Percentiles rank a stretch among this genome's conserved stretches.
Evolutionary conservation across 2,888 invertebrate genomes (phyloP).

Genomic region (Pinctada fucata): DNA sequence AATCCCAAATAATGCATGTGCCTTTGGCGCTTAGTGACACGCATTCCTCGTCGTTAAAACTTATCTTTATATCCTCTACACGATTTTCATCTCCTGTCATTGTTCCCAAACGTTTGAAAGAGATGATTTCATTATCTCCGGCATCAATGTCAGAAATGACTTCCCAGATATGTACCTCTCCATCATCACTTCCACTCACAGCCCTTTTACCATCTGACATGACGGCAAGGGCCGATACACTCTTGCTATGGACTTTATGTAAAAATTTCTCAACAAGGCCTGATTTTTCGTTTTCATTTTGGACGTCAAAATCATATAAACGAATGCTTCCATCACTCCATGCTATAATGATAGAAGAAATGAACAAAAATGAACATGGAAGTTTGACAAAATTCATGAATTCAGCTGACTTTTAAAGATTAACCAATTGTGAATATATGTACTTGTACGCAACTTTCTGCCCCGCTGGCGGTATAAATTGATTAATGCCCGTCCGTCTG

Average conservation of each 20-base stretch:
- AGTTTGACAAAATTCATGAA: too few relatives aligned
- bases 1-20: conserved; percentile 94
- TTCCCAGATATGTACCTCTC: conserved; percentile 81
- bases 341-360: conserved; percentile 59
- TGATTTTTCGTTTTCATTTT: conserved; percentile 78
- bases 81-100: conserved; percentile 94
- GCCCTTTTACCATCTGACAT: conserved; percentile 80
- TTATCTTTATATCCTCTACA: conserved; percentile 89
- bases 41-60: conserved; percentile 87
- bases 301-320: conserved; percentile 66
- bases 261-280: conserved; percentile 80
- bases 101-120: conserved; percentile 54
- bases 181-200: conserved; percentile 93
- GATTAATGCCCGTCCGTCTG: too few relatives aligned
- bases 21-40: conserved; percentile 94
- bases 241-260: conserved; percentile 93
- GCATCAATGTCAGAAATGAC: conserved; percentile 49
- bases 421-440: too few relatives aligned
- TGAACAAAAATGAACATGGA: too few relatives aligned
- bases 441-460: too few relatives aligned
- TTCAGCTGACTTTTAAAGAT: too few relatives aligned
- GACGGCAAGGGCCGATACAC: conserved; percentile 89
- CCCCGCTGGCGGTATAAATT: too few relatives aligned
- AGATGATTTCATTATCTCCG: conserved; percentile 43
- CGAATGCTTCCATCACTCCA: conserved; percentile 79